A percentile compares a stretch with the other conserved stretches of the same genome.
These are phyloP conservation scores for Xanthia icteritia DNA, from an alignment of 2,888 invertebrate genomes.

Conservation along the genomic window DNA sequence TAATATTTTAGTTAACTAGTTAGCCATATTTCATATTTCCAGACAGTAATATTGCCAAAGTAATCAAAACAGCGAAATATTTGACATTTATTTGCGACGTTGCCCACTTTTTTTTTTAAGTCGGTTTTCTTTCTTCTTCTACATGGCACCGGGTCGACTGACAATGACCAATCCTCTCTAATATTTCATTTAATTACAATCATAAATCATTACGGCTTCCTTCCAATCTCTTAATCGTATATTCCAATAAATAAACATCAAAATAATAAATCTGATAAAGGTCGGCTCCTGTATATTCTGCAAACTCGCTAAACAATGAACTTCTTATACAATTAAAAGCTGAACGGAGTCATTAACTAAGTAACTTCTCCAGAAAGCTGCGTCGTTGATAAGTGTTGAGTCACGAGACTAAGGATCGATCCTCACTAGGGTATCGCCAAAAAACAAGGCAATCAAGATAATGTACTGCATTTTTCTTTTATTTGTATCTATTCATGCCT, in stretches of 20 bases:
- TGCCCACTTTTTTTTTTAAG: neutral
- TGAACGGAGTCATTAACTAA: constrained; percentile 57
- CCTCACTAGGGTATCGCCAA: neutral
- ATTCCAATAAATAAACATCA: constrained; percentile 30
- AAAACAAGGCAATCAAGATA: neutral
- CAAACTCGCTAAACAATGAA: constrained; percentile 54
- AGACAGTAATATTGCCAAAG: too few relatives aligned
- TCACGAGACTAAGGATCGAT: constrained; percentile 25
- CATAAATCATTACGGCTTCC: neutral
- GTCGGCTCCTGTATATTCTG: constrained; percentile 47
- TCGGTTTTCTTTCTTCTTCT: neutral
- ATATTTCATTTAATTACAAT: neutral
- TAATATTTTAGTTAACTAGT: too few relatives aligned
- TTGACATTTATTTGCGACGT: too few relatives aligned
- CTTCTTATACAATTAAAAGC: constrained; percentile 56
- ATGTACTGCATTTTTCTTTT: neutral
- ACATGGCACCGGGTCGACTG: neutral
- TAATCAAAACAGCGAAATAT: too few relatives aligned
- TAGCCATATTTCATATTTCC: too few relatives aligned
- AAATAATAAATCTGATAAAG: constrained; percentile 60
- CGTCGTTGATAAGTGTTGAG: constrained; percentile 39
- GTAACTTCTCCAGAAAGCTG: constrained; percentile 36
- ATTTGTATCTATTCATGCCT: too few relatives aligned
- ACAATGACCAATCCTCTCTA: neutral
- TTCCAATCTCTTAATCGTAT: constrained; percentile 16